Evolutionary conservation across 2,113 vertebrate species (phyloP), one percentile per base, ranked within the genome.

Genomic region (Charina bottae): DNA sequence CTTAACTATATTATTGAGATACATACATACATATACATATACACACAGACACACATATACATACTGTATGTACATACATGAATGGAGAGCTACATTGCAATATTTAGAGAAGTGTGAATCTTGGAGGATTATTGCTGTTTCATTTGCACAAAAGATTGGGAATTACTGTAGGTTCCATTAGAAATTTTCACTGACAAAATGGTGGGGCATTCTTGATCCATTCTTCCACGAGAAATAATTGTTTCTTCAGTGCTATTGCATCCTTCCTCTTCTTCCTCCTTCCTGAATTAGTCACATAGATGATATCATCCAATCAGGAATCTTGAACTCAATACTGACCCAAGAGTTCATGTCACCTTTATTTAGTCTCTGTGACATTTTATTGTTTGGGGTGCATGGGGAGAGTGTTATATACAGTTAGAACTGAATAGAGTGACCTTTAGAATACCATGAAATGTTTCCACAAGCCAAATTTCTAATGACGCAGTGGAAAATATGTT

Each of bases 401-500:
- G 91, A 84, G 2, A 92, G 92, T 87, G 83, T 4, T 87, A 90
- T 94, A n/a, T 62, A 42, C 11, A 6, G 91, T 83, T 55, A 56
- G 62, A 94, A 62, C 93, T 93, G 72, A 95, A 94, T 89, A 58
- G n/a, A 89, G 28, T 93, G 96, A 95, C 19, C 54, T 94, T 95
- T 95, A 78, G 54, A 91, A 85, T 88, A 89, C 68, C n/a, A 28
- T 87, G 24, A 26, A 85, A 49, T 86, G 92, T 93, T 95, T 94
- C 90, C 84, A 83, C 17, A 92, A 93, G 59, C 56, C 10, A 95
- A 53, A 90, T 93, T 95, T 97, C 94, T 96, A 96, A 95, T 87
- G 13, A 23, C 62, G 88, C 7, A 64, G 2, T 33, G 90, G 13
- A 93, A 89, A 92, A 10, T 90, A 23, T 93, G 46, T 86, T 95